Conservation (phyloP, 2,888 invertebrate species). For the Hipparchia semele region DNA sequence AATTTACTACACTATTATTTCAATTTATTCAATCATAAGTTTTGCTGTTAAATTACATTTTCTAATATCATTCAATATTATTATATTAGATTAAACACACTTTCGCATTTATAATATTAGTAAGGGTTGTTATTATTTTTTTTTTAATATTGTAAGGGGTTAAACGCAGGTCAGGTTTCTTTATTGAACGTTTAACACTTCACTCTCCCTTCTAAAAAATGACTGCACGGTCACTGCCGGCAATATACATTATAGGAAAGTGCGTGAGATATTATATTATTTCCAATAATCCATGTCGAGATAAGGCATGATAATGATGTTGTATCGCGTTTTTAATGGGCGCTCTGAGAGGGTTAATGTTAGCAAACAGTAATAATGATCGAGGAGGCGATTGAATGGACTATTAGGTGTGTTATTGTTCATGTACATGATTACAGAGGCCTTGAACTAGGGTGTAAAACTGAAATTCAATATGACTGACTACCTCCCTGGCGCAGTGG, state of each 20-base stretch:
- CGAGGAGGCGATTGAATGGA: slow-evolving; percentile 62
- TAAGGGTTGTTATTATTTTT: too few relatives aligned
- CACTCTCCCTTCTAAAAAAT: not conserved
- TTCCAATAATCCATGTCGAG: slow-evolving; percentile 50
- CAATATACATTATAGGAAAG: slow-evolving; percentile 33
- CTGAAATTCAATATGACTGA: not conserved
- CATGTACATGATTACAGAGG: slow-evolving; percentile 15
- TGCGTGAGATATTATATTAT: slow-evolving; percentile 45
- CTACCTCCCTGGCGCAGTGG: too few relatives aligned
- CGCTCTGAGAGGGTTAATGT: slow-evolving; percentile 56
- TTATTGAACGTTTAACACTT: too few relatives aligned
- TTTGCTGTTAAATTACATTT: too few relatives aligned
- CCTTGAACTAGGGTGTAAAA: slow-evolving; percentile 2
- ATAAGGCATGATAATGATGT: slow-evolving; percentile 63
- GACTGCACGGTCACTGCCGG: not conserved
- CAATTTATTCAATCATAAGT: not conserved
- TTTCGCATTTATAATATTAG: too few relatives aligned
- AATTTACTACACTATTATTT: not conserved
- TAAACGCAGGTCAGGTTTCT: too few relatives aligned
- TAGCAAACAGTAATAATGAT: slow-evolving; percentile 61
- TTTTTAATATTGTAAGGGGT: too few relatives aligned
- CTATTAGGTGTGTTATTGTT: slow-evolving; percentile 48
- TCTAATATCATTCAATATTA: too few relatives aligned
- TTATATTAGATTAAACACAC: too few relatives aligned
- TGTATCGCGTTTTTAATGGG: slow-evolving; percentile 63